These are phyloP conservation scores for Trididemnum nubilum DNA, from an alignment of 23 tunicate genomes.

Conservation along the genomic window DNA sequence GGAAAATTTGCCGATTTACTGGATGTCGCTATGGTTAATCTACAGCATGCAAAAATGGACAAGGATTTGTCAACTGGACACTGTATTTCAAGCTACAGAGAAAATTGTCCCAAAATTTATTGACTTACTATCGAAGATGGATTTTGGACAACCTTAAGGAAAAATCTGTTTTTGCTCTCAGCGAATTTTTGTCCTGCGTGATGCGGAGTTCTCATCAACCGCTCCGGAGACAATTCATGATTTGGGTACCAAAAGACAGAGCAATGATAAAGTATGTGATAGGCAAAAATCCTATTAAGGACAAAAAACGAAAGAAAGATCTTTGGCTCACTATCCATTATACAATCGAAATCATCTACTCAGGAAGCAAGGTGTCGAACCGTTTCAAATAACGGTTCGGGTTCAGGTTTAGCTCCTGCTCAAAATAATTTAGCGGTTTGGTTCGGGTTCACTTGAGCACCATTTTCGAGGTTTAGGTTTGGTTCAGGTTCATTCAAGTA, in stretches of 20 bases:
- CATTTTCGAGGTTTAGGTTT: too few species aligned
- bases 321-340: too few species aligned
- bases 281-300: too few species aligned
- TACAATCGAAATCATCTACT: too few species aligned
- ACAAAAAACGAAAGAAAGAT: too few species aligned
- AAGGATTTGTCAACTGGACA: not conserved
- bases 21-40: conserved; percentile 9
- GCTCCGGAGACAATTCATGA: conserved; percentile 17
- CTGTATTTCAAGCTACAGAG: conserved; percentile 7
- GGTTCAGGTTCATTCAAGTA: too few species aligned
- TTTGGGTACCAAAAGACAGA: not conserved
- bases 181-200: not conserved
- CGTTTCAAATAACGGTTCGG: too few species aligned
- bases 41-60: not conserved
- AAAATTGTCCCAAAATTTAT: conserved; percentile 4
- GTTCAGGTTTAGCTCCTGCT: too few species aligned
- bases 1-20: conserved; percentile 25
- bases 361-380: too few species aligned
- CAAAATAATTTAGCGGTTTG: too few species aligned
- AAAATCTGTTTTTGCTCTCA: not conserved
- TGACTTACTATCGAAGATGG: conserved; percentile 10
- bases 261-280: not conserved
- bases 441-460: too few species aligned
- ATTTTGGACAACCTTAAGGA: not conserved
- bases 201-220: not conserved